phyloP scores from a whole-genome alignment of 2,888 invertebrate species.

The Dioctria linearis region DNA sequence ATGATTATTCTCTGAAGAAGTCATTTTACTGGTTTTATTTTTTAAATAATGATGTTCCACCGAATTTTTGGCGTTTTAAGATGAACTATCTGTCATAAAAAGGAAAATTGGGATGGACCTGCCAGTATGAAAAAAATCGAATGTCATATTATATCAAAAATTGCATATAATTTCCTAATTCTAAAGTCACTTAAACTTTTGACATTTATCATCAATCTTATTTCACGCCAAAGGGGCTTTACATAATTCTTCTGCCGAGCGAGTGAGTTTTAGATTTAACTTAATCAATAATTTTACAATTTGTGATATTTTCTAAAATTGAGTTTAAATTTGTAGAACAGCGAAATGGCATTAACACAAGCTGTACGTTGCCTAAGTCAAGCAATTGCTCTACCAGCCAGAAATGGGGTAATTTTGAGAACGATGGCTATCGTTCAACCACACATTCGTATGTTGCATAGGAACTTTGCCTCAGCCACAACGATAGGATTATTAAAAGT shows the following conservation, averaged over 20 bases:
- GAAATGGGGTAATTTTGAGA: constrained; percentile 27
- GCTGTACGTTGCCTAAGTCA: constrained; percentile 67
- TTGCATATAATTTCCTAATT: neutral
- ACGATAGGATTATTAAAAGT: constrained; percentile 58
- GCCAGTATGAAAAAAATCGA: neutral
- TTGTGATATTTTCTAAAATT: neutral
- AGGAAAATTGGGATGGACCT: no score
- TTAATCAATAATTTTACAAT: neutral
- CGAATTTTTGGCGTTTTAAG: no score
- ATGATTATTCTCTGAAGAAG: no score
- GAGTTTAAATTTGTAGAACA: constrained; percentile 52
- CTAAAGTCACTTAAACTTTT: constrained; percentile 13
- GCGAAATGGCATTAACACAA: constrained; percentile 68
- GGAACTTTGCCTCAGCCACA: constrained; percentile 64
- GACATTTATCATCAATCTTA: neutral
- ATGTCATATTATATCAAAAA: neutral
- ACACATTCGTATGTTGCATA: constrained; percentile 67
- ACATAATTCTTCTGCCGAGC: constrained; percentile 21
- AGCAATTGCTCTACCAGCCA: constrained; percentile 60
- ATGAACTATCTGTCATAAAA: no score
- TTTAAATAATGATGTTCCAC: no score
- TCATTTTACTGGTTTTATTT: no score
- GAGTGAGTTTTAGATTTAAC: neutral
- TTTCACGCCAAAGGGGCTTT: constrained; percentile 17
- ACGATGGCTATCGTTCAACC: constrained; percentile 61